Percentiles rank a stretch among this genome's conserved stretches.
These are phyloP conservation scores for Philereme vetulata DNA, from an alignment of 2,888 invertebrate genomes.

Conservation along the genomic window DNA sequence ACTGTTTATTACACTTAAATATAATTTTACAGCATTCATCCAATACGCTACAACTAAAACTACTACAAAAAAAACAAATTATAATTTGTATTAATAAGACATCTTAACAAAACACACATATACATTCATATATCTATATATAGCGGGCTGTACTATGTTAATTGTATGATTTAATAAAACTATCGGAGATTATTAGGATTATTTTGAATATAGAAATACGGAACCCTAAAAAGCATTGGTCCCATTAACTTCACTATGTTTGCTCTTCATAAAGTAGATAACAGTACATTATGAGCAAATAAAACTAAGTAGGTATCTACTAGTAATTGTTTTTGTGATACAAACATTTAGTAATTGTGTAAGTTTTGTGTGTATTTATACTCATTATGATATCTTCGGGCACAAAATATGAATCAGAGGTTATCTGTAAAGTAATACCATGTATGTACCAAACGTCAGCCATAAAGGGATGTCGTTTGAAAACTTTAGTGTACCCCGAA, in stretches of 20 bases:
- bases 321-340: background rate
- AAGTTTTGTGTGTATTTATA: constrained; percentile 15
- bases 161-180: too few species aligned
- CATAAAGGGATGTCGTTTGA: constrained; percentile 23
- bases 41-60: too few species aligned
- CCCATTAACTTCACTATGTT: constrained; percentile 3
- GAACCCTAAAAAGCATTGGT: constrained; percentile 4
- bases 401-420: constrained; percentile 37
- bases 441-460: too few species aligned
- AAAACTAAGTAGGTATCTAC: background rate
- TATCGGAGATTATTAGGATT: too few species aligned
- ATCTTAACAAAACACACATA: too few species aligned
- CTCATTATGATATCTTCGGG: constrained; percentile 26
- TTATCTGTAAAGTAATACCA: constrained; percentile 37
- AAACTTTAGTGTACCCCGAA: background rate
- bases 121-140: too few species aligned
- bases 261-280: constrained; percentile 1
- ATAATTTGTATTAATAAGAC: too few species aligned
- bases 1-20: too few species aligned
- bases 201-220: background rate
- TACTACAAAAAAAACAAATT: too few species aligned
- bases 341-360: background rate
- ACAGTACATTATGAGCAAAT: constrained; percentile 1
- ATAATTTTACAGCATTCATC: too few species aligned
- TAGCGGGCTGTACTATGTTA: too few species aligned